Evolutionary conservation across 2,113 vertebrate genomes (phyloP), one percentile per base, ranked within the genome.

Genomic region (Paradoxurus hermaphroditus): DNA sequence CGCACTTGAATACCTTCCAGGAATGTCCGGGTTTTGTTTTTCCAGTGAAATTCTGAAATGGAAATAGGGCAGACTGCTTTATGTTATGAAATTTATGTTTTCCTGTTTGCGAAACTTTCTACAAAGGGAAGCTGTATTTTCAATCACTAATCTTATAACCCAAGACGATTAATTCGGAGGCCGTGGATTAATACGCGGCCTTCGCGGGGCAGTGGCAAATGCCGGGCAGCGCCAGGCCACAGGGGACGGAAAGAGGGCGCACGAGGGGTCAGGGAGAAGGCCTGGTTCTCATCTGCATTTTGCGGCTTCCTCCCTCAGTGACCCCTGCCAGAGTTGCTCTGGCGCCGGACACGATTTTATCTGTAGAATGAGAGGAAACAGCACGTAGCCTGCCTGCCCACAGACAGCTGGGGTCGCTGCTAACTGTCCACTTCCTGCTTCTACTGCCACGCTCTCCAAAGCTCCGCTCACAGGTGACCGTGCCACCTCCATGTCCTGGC

Each of bases 281-380:
- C 8, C 7, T 14, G 73, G 25, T 56, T 23, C 36, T 25, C 2
- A 14, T 18, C 19, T 68, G 27, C 9, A 14, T 27, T n/a, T 72
- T 27, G 34, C 34, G 18, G 3, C 53, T 41, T 56, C 49, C 59
- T 92, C 53, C 34, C 21, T 31, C 5, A 0, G 21, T 0, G 39
- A n/a, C 13, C 13, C 13, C 19, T 18, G 29, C 59, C 14, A 34
- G 36, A 29, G 70, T 27, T 5, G 29, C 14, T 56, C 84, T 29
- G 2, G 2, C 19, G 68, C 16, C 5, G 19, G 0, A 23, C 5
- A 10, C 0, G 46, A 5, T 25, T 31, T 36, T n/a, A 36, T 0
- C 56, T 31, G 31, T 41, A n/a, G 27, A 12, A 12, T 7, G n/a
- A 75, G 46, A 12, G 16, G 15, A 0, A 25, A 18, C 0, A 11